Evolutionary conservation across 2,113 vertebrate genomes (phyloP), one percentile per base, ranked within the genome.

Genomic region (Psammodynastes pulverulentus): DNA sequence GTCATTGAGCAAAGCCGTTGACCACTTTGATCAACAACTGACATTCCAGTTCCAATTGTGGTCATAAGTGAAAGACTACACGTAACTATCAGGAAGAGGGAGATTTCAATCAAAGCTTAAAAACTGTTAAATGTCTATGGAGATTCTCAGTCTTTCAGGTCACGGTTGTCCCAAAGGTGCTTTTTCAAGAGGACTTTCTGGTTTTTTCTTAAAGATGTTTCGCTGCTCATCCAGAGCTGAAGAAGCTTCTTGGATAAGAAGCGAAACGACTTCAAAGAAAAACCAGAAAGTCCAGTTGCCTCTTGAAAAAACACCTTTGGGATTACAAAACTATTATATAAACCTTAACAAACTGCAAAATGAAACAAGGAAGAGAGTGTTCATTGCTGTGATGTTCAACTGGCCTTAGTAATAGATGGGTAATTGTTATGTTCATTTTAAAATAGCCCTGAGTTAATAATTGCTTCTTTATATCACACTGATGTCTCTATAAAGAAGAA

Each of bases 341-440:
- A 92, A 43, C 91, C 45, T 84, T 84, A 34, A 89, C 8, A 15
- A 88, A 84, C 34, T 19, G n/a, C 24, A 52, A 39, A 89, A 85
- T 58, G 45, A 89, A 92, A 45, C 1, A 49, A 58, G 39, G 43
- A 49, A 45, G 56, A 46, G 62, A 85, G 19, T 9, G 88, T 92
- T 89, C 53, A 89, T 51, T 48, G 39, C 17, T 13, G 3, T 39
- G 49, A 45, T 58, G 4, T 85, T 53, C 89, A 92, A 13, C 49
- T 62, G 21, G 87, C 72, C 72, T 62, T 58, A 43, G 72, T 39
- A 58, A 89, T n/a, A 51, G 91, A 92, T 92, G 72, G 43, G 39
- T n/a, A 89, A 85, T 15, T 89, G 19, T 88, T 52, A 62, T 92
- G 52, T 49, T 92, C 43, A 56, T 84, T 92, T 84, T 48, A 39